Evolutionary conservation across 2,113 vertebrate species (phyloP).

Genomic region (Indri indri): DNA sequence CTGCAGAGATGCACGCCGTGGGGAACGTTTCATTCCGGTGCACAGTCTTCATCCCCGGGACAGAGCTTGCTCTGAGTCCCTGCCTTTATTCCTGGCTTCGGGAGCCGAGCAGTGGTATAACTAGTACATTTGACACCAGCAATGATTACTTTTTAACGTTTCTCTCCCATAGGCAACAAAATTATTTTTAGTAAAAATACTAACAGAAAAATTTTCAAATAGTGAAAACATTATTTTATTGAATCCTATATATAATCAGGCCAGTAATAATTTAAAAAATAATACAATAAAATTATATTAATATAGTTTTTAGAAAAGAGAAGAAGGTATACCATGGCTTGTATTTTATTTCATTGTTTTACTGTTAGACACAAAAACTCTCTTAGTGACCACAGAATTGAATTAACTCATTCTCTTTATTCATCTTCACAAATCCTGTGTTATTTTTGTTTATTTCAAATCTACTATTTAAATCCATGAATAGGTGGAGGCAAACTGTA

Average conservation of each 20-base stretch:
- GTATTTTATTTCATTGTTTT: neutral
- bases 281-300: neutral
- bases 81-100: neutral
- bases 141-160: neutral
- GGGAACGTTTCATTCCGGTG: too few species aligned
- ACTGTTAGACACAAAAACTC: neutral
- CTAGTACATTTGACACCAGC: neutral
- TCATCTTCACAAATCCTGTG: neutral
- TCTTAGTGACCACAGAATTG: neutral
- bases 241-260: neutral
- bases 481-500: too few species aligned
- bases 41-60: neutral
- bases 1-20: fast-evolving
- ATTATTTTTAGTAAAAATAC: neutral
- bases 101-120: neutral
- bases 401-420: neutral
- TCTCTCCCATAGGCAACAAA: neutral
- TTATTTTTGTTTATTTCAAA: neutral
- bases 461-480: neutral
- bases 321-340: neutral
- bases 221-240: neutral
- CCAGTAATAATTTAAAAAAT: neutral
- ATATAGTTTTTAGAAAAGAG: neutral
- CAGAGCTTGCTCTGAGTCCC: neutral
- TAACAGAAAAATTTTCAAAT: neutral